Evolutionary conservation across 2,113 vertebrate species (phyloP).

Genomic region (Podiceps cristatus): DNA sequence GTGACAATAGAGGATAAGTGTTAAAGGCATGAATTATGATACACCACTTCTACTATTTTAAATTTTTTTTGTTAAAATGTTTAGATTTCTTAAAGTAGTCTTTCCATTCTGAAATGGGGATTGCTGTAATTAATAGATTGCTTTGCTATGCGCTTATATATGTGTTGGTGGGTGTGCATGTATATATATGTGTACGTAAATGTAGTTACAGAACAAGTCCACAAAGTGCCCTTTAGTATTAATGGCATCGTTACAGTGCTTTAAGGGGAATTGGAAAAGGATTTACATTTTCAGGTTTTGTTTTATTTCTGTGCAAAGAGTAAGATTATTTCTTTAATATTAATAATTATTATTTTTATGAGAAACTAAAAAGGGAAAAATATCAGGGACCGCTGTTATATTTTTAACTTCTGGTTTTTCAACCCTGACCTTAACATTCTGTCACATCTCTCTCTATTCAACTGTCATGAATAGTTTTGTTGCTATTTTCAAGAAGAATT

Average conservation of each 20-base stretch:
- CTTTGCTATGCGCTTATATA: not conserved
- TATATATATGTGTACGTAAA: not conserved
- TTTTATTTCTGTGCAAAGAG: not conserved
- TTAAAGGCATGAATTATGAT: not conserved
- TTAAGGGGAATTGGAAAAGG: not conserved
- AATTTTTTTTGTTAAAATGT: not conserved
- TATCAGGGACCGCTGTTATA: not conserved
- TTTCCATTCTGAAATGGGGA: not conserved
- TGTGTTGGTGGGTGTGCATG: fast-evolving
- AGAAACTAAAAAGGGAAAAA: not conserved
- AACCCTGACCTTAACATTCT: not conserved
- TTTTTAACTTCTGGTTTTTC: not conserved
- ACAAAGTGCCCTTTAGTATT: not conserved
- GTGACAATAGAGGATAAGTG: not conserved
- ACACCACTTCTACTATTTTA: fast-evolving
- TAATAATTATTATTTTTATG: not conserved
- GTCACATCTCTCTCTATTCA: not conserved
- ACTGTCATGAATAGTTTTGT: not conserved
- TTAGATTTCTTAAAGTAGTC: not conserved
- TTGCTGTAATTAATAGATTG: not conserved
- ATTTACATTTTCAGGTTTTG: not conserved
- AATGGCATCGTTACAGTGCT: not conserved
- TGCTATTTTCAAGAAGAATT: not conserved
- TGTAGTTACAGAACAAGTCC: not conserved
- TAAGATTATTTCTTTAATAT: not conserved